Evolutionary conservation across 2,888 invertebrate species (phyloP), one percentile per base, ranked within the genome.

Genomic region (Catonia carolina): DNA sequence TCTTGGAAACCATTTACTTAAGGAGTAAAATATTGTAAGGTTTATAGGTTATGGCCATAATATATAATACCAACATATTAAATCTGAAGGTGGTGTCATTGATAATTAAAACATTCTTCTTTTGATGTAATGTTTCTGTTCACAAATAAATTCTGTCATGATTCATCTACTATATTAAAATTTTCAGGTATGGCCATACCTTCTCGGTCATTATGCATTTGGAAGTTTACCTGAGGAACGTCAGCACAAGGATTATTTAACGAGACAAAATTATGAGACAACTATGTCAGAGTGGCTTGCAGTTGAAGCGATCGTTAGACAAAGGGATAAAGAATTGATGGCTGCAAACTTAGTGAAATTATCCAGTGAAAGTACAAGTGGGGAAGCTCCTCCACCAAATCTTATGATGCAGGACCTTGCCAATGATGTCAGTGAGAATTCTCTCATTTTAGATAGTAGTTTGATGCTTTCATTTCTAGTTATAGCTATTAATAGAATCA

Each of bases 241-340:
- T 10, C 69, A 71, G 5, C 82, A 83, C 62, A 78, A 85, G 60
- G 85, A 86, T 65, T 76, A 77, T 59, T 77, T 79, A 39, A 84
- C 85, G 39, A 82, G 83, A 58, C 84, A 86, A 41, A 81, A 83
- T 59, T 94, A 92, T 67, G 93, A 95, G 72, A 86, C 86, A 5
- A 89, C 88, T 1, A 91, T 95, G 89, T 91, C 93, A 0, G 94
- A 95, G 71, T 96, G 96, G 96, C 72, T 93, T 59, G 92, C 93
- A 0, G 91, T 95, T 1, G 96, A 97, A 69, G 93, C 93, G 0
- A 93, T 95, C 61, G 91, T 95, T 0, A 74, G 83, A 49, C 89
- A 90, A 69, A 73, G 83, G 6, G 91, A 93, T 66, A 83, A 85
- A 60, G 90, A 90, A 70, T 85, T 83, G 41, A 88, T 89, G 59